A percentile compares a stretch with the other conserved stretches of the same genome.
Evolutionary conservation across 2,888 invertebrate species (phyloP).

Genomic region (Chalcosyrphus nemorum): DNA sequence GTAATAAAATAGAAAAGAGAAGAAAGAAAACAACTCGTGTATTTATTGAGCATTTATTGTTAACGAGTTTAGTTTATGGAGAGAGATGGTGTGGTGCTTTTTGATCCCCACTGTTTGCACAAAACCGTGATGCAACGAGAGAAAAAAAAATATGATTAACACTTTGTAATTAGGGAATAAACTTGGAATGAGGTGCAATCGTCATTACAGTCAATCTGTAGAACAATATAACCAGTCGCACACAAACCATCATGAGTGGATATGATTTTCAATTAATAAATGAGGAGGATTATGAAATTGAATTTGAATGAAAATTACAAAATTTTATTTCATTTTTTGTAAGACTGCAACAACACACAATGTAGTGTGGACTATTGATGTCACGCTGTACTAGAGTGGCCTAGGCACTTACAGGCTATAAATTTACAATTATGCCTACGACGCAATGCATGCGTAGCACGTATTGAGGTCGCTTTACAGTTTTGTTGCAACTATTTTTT

Average conservation of each 20-base stretch:
- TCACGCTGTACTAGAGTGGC: constrained; percentile 59
- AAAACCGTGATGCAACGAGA: background rate
- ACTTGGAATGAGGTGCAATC: constrained; percentile 21
- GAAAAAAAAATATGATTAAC: constrained; percentile 9
- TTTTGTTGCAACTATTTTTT: constrained; percentile 64
- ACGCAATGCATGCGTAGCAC: constrained; percentile 58
- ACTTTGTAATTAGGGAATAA: constrained; percentile 35
- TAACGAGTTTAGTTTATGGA: constrained; percentile 18
- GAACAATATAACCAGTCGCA: constrained; percentile 12
- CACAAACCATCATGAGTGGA: background rate
- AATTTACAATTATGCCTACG: constrained; percentile 58
- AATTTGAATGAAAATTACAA: constrained; percentile 51
- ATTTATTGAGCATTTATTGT: constrained; percentile 43
- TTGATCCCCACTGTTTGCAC: background rate
- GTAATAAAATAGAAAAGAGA: constrained; percentile 30
- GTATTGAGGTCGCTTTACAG: constrained; percentile 66
- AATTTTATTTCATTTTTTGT: background rate
- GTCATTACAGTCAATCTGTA: constrained; percentile 24
- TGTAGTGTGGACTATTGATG: constrained; percentile 21
- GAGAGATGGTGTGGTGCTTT: too few species aligned
- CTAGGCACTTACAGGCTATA: constrained; percentile 58
- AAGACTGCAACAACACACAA: constrained; percentile 24
- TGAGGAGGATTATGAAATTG: constrained; percentile 51
- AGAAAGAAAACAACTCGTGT: constrained; percentile 39
- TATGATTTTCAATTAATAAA: constrained; percentile 18